Percentiles rank a stretch among this genome's conserved stretches.
Evolutionary conservation across 37 sponge, comb jelly and placozoan species (phyloP).

Genomic region (Hexactinellida sp.): DNA sequence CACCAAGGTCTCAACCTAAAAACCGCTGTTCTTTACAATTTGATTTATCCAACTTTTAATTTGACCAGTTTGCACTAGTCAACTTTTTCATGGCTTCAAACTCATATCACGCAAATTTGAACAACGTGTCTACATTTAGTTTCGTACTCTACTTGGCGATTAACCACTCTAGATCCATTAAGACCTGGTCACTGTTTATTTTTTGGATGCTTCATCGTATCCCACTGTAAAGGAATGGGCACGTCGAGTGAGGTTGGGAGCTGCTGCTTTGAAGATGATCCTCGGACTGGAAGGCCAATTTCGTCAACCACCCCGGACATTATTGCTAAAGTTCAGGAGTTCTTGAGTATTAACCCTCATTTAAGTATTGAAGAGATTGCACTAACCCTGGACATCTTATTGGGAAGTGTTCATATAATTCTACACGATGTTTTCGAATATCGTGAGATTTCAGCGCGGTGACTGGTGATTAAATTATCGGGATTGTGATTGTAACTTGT

Average conservation of each 20-base stretch:
- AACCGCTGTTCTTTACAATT: no score
- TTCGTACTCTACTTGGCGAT: conserved; percentile 14
- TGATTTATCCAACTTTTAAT: conserved; percentile 4
- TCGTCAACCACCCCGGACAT: neutral
- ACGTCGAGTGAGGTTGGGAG: neutral
- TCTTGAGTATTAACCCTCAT: neutral
- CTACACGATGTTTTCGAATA: conserved; percentile 12
- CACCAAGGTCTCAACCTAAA: no score
- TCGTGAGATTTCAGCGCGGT: conserved; percentile 3
- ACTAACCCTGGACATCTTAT: neutral
- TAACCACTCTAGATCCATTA: conserved; percentile 10
- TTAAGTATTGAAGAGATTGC: neutral
- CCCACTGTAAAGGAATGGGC: conserved; percentile 15
- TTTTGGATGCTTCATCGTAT: neutral
- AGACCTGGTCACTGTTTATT: neutral
- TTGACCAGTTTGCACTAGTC: neutral
- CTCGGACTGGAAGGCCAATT: neutral
- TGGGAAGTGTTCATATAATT: conserved; percentile 1
- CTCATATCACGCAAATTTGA: neutral
- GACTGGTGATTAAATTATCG: neutral
- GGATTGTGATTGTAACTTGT: neutral
- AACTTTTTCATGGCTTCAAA: conserved; percentile 15
- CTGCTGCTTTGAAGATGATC: neutral
- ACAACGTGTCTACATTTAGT: neutral
- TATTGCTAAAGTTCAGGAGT: neutral